These are phyloP conservation scores for Hoplodrina ambigua DNA, from an alignment of 2,888 invertebrate species.

Conservation along the genomic window DNA sequence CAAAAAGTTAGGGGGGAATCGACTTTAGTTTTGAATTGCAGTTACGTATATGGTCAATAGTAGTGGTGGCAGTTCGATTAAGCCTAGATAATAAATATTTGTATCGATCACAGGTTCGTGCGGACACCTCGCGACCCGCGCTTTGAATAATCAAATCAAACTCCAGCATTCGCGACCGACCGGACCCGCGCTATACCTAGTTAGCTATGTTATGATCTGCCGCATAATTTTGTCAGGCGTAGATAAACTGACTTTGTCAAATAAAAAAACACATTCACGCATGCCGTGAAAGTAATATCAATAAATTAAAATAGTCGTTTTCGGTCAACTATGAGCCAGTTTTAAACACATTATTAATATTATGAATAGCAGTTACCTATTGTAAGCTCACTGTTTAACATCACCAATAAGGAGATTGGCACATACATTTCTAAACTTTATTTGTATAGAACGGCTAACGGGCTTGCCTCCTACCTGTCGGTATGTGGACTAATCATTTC, in stretches of 20 bases:
- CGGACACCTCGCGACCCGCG: conserved; percentile 66
- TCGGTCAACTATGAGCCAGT: conserved; percentile 50
- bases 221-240: conserved; percentile 14
- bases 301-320: conserved; percentile 55
- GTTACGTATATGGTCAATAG: conserved; percentile 44
- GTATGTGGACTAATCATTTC: conserved; percentile 46
- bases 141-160: conserved; percentile 48
- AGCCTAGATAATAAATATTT: conserved; percentile 69
- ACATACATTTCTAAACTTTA: conserved; percentile 51
- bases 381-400: conserved; percentile 41
- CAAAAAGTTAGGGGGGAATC: no score
- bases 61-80: conserved; percentile 60
- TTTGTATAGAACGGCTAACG: conserved; percentile 49
- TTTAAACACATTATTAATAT: conserved; percentile 61
- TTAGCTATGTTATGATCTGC: conserved; percentile 21
- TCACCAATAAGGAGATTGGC: conserved; percentile 43
- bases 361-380: conserved; percentile 40
- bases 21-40: neutral
- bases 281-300: conserved; percentile 52
- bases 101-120: conserved; percentile 71
- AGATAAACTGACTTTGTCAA: conserved; percentile 20
- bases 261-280: conserved; percentile 43
- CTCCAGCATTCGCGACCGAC: conserved; percentile 28
- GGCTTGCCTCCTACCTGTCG: conserved; percentile 54
- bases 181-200: conserved; percentile 33